Percentiles rank a stretch among this genome's conserved stretches.
Conservation (phyloP, 2,888 invertebrate genomes). For the Ecdyonurus torrentis region DNA sequence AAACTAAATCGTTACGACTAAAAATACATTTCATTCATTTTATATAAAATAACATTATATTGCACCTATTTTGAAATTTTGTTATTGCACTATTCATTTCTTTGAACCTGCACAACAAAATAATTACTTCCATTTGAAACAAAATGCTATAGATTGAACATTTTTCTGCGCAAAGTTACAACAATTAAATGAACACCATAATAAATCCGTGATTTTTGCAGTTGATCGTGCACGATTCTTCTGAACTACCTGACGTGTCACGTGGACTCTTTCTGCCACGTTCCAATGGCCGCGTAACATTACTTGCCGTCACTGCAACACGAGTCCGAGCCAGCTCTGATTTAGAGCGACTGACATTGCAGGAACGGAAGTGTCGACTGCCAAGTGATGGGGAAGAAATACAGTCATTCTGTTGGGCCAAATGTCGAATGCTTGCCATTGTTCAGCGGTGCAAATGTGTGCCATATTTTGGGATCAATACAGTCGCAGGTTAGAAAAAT, state of each 20-base stretch:
- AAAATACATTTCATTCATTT: too few species aligned
- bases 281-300: not conserved
- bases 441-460: not conserved
- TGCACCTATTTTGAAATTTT: not conserved
- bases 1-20: too few species aligned
- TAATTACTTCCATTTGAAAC: too few species aligned
- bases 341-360: not conserved
- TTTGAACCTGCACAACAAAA: not conserved
- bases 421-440: not conserved
- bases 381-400: not conserved
- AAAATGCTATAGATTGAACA: too few species aligned
- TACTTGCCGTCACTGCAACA: not conserved
- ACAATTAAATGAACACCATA: too few species aligned
- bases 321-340: not conserved
- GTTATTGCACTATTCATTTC: not conserved
- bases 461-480: not conserved
- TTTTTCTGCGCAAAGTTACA: too few species aligned
- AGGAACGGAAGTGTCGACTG: not conserved
- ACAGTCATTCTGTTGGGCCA: not conserved
- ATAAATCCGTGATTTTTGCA: not conserved
- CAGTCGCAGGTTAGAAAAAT: not conserved
- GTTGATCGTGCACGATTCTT: constrained; percentile 3
- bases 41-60: too few species aligned
- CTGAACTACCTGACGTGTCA: constrained; percentile 2
- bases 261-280: not conserved